Conservation (phyloP, 2,797 vertebrate genomes). For the Helostoma temminkii region DNA sequence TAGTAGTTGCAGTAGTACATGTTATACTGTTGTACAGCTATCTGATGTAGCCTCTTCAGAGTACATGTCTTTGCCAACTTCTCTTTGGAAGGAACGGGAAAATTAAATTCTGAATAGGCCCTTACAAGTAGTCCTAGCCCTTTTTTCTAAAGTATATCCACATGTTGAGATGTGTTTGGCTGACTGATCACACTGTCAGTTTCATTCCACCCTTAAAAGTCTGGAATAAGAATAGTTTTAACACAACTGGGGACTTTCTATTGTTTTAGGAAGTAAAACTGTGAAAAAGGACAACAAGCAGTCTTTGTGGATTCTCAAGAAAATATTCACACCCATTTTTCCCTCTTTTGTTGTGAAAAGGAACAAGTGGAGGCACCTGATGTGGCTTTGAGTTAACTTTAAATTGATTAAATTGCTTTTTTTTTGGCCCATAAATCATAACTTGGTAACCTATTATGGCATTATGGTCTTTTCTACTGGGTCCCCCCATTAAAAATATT, state of each 20-base stretch:
- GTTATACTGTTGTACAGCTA: background rate
- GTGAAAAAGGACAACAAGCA: background rate
- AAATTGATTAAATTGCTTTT: background rate
- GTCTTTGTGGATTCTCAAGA: background rate
- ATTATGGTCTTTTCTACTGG: too few species aligned
- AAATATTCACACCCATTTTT: background rate
- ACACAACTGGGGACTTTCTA: background rate
- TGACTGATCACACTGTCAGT: background rate
- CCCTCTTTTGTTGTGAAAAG: background rate
- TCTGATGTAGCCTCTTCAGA: background rate
- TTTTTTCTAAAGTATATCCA: background rate
- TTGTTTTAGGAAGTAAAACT: conserved; percentile 5
- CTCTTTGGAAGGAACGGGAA: background rate
- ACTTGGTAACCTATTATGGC: too few species aligned
- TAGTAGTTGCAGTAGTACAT: too few species aligned
- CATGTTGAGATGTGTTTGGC: conserved; percentile 2
- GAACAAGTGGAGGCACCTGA: too few species aligned
- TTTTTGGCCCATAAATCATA: too few species aligned
- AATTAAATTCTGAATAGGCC: background rate
- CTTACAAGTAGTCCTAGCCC: background rate
- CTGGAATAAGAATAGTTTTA: background rate
- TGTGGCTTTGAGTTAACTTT: background rate
- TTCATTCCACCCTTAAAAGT: background rate
- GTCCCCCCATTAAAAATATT: too few species aligned
- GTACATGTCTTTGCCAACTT: background rate